Evolutionary conservation across 37 sponge, comb jelly and placozoan genomes (phyloP), one percentile per base, ranked within the genome.

Genomic region (Crambe crambe): DNA sequence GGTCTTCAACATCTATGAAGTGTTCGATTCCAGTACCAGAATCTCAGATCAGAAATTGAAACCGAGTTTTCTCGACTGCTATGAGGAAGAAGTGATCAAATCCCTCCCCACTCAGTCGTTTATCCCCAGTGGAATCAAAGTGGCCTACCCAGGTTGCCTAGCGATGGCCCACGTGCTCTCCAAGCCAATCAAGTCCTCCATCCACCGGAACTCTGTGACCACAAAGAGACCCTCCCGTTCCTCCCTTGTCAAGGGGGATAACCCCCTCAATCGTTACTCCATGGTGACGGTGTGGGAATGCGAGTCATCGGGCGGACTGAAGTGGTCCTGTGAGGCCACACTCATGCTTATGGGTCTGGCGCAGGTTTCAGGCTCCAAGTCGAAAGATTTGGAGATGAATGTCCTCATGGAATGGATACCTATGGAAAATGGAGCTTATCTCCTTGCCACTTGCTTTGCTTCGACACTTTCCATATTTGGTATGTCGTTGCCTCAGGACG

Each of bases 201-300:
- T 22, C 3, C 36, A 37, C 41, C 32, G 35, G 22, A 3, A 25
- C 3, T 40, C 72, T 8, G 29, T 15, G 8, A 21, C 35, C 8
- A 20, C 37, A 5, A 58, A 17, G 6, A 3, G 35, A 3, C 32
- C 74, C 32, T 57, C 42, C 9, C 41, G 37, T 31, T 15, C 27
- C 35, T 25, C 36, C 35, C 1, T 73, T 20, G 5, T 29, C 1
- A 73, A 73, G 56, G 76, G 37, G 3, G 21, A 60, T 3, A 86
- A 80, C 60, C 78, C 88, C 23, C 60, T 85, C 15, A 63, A 65
- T 15, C 65, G 75, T 57, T 61, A 88, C n/a, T 74, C 81, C 27
- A 37, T 81, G 23, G 90, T 95, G 18, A 70, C 93, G 2, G 47
- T 95, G 10, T 95, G 84, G 87, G 93, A 95, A 77, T 92, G 96